Evolutionary conservation across 2,113 vertebrate species (phyloP).

Genomic region (Campylomormyrus tamandua): DNA sequence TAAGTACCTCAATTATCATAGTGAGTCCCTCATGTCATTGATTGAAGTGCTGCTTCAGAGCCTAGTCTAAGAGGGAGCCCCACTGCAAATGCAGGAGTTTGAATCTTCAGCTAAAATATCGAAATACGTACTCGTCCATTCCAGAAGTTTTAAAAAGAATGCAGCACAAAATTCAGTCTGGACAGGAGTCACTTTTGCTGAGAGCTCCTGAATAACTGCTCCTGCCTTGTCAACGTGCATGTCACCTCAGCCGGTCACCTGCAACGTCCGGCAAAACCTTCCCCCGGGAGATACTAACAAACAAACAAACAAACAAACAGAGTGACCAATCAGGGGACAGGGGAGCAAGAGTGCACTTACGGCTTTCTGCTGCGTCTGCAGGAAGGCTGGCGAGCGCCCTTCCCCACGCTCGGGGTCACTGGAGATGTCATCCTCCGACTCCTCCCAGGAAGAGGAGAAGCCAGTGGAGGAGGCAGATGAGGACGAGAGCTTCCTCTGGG

Average conservation of each 20-base stretch:
- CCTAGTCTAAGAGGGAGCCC: not conserved
- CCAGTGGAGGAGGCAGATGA: constrained; percentile 92
- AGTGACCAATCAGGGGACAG: not conserved
- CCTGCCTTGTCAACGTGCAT: not conserved
- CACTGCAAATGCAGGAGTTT: not conserved
- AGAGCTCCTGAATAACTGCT: not conserved
- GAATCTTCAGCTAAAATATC: not conserved
- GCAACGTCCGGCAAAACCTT: not conserved
- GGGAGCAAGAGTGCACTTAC: constrained; percentile 61
- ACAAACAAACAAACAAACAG: constrained; percentile 7
- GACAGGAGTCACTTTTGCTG: not conserved
- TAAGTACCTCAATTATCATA: not conserved
- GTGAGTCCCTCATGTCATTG: not conserved
- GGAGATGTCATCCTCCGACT: constrained; percentile 93
- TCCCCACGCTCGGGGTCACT: constrained; percentile 82
- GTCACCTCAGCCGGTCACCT: not conserved
- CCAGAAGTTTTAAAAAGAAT: not conserved
- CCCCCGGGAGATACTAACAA: no score
- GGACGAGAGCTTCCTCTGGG: constrained; percentile 83
- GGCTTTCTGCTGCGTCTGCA: constrained; percentile 84
- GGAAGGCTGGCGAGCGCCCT: constrained; percentile 68
- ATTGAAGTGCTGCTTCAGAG: not conserved
- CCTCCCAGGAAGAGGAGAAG: constrained; percentile 95
- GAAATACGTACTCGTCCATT: not conserved
- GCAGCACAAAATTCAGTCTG: not conserved